Evolutionary conservation across 2,888 invertebrate species (phyloP).

Genomic region (Venusia cambrica): DNA sequence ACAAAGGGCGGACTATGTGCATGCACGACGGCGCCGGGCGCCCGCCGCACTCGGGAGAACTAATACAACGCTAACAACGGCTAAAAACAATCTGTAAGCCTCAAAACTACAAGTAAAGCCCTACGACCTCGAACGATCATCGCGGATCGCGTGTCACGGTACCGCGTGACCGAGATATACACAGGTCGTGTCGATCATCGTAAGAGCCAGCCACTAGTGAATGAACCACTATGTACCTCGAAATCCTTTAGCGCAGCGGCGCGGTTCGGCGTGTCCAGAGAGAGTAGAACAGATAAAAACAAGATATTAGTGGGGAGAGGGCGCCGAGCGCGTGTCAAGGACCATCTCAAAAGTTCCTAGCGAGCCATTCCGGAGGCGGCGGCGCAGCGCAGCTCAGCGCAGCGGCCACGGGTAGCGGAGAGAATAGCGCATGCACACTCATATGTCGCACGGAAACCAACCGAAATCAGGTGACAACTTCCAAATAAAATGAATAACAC

Average conservation of each 20-base stretch:
- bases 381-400: slow-evolving; percentile 21
- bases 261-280: slow-evolving; percentile 85
- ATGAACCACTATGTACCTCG: slow-evolving; percentile 87
- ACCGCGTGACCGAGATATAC: slow-evolving; percentile 63
- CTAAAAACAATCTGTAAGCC: slow-evolving; percentile 81
- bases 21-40: slow-evolving; percentile 78
- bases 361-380: slow-evolving; percentile 28
- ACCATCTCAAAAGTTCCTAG: slow-evolving; percentile 97
- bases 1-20: slow-evolving; percentile 79
- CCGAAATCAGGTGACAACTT: slow-evolving; percentile 63
- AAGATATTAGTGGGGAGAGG: slow-evolving; percentile 79
- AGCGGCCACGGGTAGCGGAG: slow-evolving; percentile 28
- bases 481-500: slow-evolving; percentile 54
- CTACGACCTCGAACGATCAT: slow-evolving; percentile 79
- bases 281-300: slow-evolving; percentile 86
- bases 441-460: slow-evolving; percentile 17
- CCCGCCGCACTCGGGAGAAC: slow-evolving; percentile 78
- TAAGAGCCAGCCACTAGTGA: slow-evolving; percentile 76
- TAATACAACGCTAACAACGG: slow-evolving; percentile 81
- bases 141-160: slow-evolving; percentile 62
- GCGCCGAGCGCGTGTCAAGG: slow-evolving; percentile 84
- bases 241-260: slow-evolving; percentile 89
- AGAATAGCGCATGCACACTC: slow-evolving; percentile 37
- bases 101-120: slow-evolving; percentile 82
- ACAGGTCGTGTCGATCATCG: slow-evolving; percentile 68